phyloP scores from a whole-genome alignment of 2,797 vertebrate species.

The Pangasius sanitwongsei region DNA sequence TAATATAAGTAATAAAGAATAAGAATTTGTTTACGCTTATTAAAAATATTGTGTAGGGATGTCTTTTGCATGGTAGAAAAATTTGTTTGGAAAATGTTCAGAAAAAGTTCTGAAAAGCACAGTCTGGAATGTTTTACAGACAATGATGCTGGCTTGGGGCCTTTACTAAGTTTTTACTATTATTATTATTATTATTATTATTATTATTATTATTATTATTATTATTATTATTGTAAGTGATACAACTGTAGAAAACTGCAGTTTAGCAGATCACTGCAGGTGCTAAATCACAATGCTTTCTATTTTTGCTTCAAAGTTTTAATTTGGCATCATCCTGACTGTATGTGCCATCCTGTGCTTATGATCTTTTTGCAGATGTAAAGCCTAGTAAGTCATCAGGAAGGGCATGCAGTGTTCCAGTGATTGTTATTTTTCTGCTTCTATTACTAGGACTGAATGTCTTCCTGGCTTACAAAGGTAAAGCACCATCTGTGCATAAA shows the following conservation, averaged over 20 bases:
- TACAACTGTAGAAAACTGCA: background rate
- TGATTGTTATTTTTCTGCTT: constrained; percentile 69
- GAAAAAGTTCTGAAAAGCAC: too few species aligned
- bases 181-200: background rate
- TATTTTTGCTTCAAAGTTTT: background rate
- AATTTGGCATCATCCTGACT: background rate
- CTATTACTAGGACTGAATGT: constrained; percentile 69
- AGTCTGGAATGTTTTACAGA: background rate
- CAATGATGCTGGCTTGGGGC: background rate
- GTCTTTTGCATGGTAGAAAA: background rate
- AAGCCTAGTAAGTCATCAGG: constrained; percentile 49
- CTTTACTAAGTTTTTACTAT: background rate
- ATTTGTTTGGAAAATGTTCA: background rate
- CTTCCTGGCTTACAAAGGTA: constrained; percentile 82
- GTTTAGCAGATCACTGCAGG: background rate
- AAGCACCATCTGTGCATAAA: background rate
- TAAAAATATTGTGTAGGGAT: background rate
- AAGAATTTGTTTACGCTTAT: background rate
- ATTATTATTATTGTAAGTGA: background rate
- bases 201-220: background rate
- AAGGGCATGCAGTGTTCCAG: constrained; percentile 44
- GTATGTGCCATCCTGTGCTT: background rate
- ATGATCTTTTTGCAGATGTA: constrained; percentile 60
- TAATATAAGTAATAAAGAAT: background rate
- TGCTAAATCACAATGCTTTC: background rate